Conservation (phyloP, 1,140 invertebrate genomes). For the Venustaconcha ellipsiformis region DNA sequence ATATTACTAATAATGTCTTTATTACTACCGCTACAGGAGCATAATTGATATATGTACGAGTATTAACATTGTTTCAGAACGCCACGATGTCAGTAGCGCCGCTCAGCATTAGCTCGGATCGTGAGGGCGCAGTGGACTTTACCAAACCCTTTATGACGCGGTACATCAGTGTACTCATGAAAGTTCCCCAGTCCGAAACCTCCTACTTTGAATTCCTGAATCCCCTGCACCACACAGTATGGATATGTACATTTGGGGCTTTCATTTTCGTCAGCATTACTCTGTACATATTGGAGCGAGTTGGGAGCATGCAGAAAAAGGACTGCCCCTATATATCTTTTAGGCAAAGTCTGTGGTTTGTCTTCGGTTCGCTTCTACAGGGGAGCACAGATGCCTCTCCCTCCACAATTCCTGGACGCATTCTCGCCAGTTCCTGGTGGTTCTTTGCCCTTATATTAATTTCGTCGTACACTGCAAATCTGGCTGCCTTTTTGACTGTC, state of each 20-base stretch:
- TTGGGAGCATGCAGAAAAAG: constrained; percentile 82
- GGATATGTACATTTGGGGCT: constrained; percentile 63
- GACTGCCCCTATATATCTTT: constrained; percentile 52
- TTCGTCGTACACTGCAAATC: constrained; percentile 69
- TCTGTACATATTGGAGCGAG: constrained; percentile 84
- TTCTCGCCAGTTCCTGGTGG: constrained; percentile 68
- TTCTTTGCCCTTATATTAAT: constrained; percentile 69
- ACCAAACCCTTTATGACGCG: constrained; percentile 67
- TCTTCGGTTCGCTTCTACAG: constrained; percentile 64
- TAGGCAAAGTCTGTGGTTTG: constrained; percentile 68
- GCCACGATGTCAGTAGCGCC: constrained; percentile 66
- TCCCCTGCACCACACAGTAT: constrained; percentile 86
- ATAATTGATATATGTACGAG: constrained; percentile 2
- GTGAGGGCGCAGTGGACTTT: constrained; percentile 66
- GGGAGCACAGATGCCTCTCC: constrained; percentile 60
- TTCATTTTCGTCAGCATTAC: constrained; percentile 89
- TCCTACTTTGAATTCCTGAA: constrained; percentile 96
- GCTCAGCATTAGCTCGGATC: constrained; percentile 61
- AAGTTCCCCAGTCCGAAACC: constrained; percentile 52
- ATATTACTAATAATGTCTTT: constrained; percentile 1
- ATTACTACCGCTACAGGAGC: background rate
- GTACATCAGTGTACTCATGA: constrained; percentile 64
- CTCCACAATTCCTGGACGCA: constrained; percentile 60
- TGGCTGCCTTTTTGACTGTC: constrained; percentile 69
- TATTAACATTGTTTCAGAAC: constrained; percentile 52